A percentile compares a stretch with the other conserved stretches of the same genome.
Evolutionary conservation across 2,113 vertebrate species (phyloP).

Genomic region (Nematolebias whitei): DNA sequence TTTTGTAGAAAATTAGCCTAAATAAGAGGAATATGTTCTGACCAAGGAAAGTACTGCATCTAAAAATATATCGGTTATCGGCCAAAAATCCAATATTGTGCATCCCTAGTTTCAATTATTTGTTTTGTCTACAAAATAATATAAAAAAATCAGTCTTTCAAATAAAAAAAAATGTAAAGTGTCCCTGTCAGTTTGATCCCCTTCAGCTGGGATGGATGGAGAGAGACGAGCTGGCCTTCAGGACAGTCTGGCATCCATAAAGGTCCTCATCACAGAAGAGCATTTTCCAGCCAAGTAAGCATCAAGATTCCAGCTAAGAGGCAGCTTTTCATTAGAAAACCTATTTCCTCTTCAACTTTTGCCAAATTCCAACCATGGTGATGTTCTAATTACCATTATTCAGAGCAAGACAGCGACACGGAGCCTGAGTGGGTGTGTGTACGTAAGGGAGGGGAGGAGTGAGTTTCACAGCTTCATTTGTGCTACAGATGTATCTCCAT

Average conservation of each 20-base stretch:
- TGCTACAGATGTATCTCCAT: neutral
- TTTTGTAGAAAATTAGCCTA: too few relatives aligned
- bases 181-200: slow-evolving; percentile 7
- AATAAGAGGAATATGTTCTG: too few relatives aligned
- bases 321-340: slow-evolving; percentile 76
- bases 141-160: too few relatives aligned
- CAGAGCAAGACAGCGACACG: slow-evolving; percentile 43
- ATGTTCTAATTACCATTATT: slow-evolving; percentile 76
- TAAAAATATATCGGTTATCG: too few relatives aligned
- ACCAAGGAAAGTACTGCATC: too few relatives aligned
- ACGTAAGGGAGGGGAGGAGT: slow-evolving; percentile 21
- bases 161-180: too few relatives aligned
- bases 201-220: slow-evolving; percentile 19
- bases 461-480: neutral
- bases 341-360: slow-evolving; percentile 74
- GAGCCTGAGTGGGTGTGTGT: slow-evolving; percentile 42
- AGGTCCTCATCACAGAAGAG: slow-evolving; percentile 41
- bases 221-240: slow-evolving; percentile 44
- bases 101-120: too few relatives aligned
- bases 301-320: slow-evolving; percentile 68
- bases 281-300: slow-evolving; percentile 57
- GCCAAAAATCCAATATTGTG: too few relatives aligned
- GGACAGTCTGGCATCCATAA: slow-evolving; percentile 53
- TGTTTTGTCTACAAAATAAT: too few relatives aligned
- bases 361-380: slow-evolving; percentile 77